phyloP scores from a whole-genome alignment of 1,140 invertebrate species.

The Halictus rubicundus region DNA sequence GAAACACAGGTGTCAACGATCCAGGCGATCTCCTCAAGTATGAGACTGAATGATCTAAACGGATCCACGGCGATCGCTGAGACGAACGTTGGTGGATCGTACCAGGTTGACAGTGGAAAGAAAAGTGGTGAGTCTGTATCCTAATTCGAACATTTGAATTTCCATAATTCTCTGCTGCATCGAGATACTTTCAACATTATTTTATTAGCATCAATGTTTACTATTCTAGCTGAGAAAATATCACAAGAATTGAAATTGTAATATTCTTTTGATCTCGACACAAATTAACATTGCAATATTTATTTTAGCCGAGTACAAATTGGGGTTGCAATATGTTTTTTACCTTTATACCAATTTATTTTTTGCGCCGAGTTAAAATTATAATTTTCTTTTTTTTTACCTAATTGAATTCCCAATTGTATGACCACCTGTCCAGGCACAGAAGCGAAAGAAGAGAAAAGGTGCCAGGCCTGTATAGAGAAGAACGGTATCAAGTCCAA shows the following conservation, averaged over 20 bases:
- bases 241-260: too few relatives aligned
- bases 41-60: slow-evolving; percentile 69
- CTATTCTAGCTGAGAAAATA: too few relatives aligned
- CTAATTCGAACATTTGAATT: too few relatives aligned
- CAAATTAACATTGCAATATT: too few relatives aligned
- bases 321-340: too few relatives aligned
- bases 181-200: too few relatives aligned
- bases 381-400: background rate
- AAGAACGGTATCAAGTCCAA: slow-evolving; percentile 51
- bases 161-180: background rate
- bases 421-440: slow-evolving; percentile 40
- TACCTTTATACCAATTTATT: too few relatives aligned
- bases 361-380: too few relatives aligned
- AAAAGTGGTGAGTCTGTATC: slow-evolving; percentile 46
- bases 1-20: slow-evolving; percentile 74
- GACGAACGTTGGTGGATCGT: slow-evolving; percentile 47
- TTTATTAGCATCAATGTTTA: too few relatives aligned
- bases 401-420: background rate
- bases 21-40: slow-evolving; percentile 71
- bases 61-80: slow-evolving; percentile 56
- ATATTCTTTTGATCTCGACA: too few relatives aligned
- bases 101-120: slow-evolving; percentile 9
- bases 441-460: slow-evolving; percentile 29
- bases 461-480: slow-evolving; percentile 43
- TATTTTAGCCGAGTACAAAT: too few relatives aligned